Conservation (phyloP, 2,888 invertebrate genomes). For the Melieria crassipennis region DNA sequence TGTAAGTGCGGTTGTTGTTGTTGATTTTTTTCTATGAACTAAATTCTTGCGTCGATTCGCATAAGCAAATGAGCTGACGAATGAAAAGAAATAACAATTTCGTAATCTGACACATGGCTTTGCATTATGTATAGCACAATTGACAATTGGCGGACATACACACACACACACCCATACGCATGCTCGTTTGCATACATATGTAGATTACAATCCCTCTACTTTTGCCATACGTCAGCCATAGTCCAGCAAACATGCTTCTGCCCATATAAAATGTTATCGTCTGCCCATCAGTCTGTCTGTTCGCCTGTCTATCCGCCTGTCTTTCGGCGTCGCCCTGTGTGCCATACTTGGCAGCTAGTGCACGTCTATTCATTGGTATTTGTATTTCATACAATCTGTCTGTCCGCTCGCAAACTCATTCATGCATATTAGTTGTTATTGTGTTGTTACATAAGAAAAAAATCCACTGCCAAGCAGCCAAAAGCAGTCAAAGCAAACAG, state of each 20-base stretch:
- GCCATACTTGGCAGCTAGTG: not conserved
- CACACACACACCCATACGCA: not conserved
- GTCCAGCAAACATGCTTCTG: not conserved
- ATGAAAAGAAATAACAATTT: not conserved
- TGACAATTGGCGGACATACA: conserved; percentile 16
- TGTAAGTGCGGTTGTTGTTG: not conserved
- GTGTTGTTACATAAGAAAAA: not conserved
- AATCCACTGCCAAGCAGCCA: no score
- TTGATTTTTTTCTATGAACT: not conserved
- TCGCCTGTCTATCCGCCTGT: not conserved
- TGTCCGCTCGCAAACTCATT: not conserved
- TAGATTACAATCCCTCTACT: not conserved
- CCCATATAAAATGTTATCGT: no score
- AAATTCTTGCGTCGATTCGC: not conserved
- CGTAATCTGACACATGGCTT: not conserved
- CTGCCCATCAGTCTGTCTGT: not conserved
- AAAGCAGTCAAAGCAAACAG: not conserved
- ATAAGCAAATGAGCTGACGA: not conserved
- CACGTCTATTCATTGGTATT: not conserved
- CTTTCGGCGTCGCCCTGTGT: not conserved
- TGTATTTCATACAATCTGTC: not conserved
- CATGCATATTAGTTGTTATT: not conserved
- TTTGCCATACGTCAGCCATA: not conserved
- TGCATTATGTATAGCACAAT: conserved; percentile 9
- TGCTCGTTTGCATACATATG: not conserved